Conservation (phyloP, 2,888 invertebrate genomes). For the Eilema depressum region DNA sequence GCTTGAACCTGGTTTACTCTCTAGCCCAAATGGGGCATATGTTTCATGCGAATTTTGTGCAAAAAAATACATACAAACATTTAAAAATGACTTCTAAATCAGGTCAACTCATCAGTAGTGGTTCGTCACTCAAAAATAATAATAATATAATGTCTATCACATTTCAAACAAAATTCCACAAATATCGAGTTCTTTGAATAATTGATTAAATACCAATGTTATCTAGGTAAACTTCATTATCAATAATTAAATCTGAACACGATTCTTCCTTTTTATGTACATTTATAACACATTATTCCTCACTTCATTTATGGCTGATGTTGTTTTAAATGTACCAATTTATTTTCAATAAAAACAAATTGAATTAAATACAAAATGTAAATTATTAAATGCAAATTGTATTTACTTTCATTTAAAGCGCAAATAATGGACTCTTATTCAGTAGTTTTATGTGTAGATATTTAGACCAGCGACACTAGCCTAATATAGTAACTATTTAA, state of each 20-base stretch:
- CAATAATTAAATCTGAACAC: slow-evolving; percentile 29
- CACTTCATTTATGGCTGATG: neutral
- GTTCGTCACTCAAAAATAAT: neutral
- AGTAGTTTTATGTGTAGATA: neutral
- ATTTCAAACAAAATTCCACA: neutral
- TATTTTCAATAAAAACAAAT: neutral
- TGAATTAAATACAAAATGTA: neutral
- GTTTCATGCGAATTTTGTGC: no score
- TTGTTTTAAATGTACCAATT: neutral
- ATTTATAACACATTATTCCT: neutral
- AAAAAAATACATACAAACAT: no score
- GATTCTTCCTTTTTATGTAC: neutral
- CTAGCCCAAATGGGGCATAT: no score
- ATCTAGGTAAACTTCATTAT: slow-evolving; percentile 10
- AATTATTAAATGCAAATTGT: neutral
- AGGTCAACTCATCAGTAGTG: neutral
- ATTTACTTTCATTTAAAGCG: neutral
- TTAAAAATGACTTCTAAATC: neutral
- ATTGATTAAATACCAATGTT: neutral
- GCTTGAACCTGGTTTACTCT: no score
- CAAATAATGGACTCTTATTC: neutral
- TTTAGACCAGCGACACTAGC: slow-evolving; percentile 1
- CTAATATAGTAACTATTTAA: neutral
- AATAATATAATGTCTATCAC: neutral
- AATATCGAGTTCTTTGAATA: neutral